Percentiles rank a stretch among this genome's conserved stretches.
Evolutionary conservation across 1,140 invertebrate genomes (phyloP).

Genomic region (Bemisia tabaci): DNA sequence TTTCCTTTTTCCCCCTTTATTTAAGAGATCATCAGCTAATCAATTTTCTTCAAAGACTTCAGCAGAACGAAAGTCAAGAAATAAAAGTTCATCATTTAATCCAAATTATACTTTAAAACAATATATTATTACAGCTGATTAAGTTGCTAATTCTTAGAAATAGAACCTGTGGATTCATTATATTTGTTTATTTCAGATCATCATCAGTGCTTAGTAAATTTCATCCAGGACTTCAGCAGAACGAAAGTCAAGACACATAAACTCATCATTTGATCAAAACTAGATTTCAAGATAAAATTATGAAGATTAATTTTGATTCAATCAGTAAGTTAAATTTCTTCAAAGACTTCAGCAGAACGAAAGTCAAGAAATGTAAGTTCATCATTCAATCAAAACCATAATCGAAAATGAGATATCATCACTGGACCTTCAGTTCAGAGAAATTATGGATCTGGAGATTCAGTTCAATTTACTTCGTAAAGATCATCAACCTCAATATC

Average conservation of each 20-base stretch:
- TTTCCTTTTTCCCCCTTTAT: conserved; percentile 4
- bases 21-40: conserved; percentile 10
- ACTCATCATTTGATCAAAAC: not conserved
- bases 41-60: conserved; percentile 4
- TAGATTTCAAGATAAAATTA: conserved; percentile 3
- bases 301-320: no score
- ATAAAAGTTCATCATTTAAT: not conserved
- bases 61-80: not conserved
- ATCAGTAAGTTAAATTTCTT: conserved; percentile 10
- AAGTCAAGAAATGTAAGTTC: not conserved
- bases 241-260: not conserved
- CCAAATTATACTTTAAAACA: no score
- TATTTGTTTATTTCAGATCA: no score
- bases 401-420: no score
- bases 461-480: no score
- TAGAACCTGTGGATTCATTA: no score
- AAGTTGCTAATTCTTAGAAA: no score
- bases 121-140: no score
- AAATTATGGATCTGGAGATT: no score
- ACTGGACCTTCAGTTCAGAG: no score
- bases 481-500: not conserved
- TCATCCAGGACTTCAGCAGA: not conserved
- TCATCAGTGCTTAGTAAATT: not conserved
- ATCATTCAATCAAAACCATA: not conserved
- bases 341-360: not conserved